Percentiles rank a stretch among this genome's conserved stretches.
Conservation (phyloP, 2,888 invertebrate genomes). For the Chironomus tentans region DNA sequence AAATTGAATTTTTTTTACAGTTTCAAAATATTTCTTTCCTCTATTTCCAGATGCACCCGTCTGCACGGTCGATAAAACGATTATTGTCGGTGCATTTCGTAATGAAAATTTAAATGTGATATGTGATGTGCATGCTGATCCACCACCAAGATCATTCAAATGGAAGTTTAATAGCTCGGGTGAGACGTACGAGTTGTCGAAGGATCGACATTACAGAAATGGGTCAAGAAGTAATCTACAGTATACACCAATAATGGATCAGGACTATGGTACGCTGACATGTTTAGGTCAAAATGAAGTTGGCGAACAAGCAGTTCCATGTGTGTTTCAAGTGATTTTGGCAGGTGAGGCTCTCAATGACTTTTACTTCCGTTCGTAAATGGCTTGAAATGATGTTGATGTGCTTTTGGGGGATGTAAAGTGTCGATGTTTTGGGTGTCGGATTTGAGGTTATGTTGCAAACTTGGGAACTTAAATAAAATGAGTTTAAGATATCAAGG, state of each 20-base stretch:
- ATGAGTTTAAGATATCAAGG: no score
- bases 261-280: constrained; percentile 79
- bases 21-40: constrained; percentile 28
- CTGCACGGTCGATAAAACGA: constrained; percentile 64
- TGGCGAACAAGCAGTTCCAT: constrained; percentile 72
- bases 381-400: not conserved
- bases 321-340: constrained; percentile 80
- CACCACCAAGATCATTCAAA: constrained; percentile 78
- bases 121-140: constrained; percentile 87
- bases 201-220: constrained; percentile 68
- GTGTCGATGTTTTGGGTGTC: no score
- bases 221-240: constrained; percentile 58
- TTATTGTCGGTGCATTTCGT: constrained; percentile 79
- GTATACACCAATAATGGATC: constrained; percentile 54
- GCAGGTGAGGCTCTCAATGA: constrained; percentile 56
- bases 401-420: not conserved
- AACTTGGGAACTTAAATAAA: no score
- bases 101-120: constrained; percentile 78
- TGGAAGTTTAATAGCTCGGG: constrained; percentile 95
- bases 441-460: no score
- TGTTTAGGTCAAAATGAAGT: constrained; percentile 80
- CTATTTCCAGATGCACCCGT: constrained; percentile 66
- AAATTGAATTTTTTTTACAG: not conserved
- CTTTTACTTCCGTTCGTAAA: not conserved
- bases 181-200: constrained; percentile 73